Conservation (phyloP, 1,140 invertebrate genomes). For the Tribolium madens region DNA sequence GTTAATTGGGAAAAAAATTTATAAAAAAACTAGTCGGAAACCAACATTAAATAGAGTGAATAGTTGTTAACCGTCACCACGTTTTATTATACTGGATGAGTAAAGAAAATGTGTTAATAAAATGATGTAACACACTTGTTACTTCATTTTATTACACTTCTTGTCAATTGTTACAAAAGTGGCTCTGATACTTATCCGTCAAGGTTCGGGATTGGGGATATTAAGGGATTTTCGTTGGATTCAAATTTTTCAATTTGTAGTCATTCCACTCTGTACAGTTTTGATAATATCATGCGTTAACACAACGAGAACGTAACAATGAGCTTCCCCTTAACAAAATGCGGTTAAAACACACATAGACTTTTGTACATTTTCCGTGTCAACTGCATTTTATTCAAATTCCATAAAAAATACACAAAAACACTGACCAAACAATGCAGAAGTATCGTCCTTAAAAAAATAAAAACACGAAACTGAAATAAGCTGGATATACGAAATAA, state of each 20-base stretch:
- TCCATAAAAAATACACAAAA: slow-evolving; percentile 15
- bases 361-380: not conserved
- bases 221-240: not conserved
- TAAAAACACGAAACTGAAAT: slow-evolving; percentile 53
- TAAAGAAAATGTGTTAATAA: not conserved
- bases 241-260: not conserved
- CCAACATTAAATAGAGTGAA: not conserved
- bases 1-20: not conserved
- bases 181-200: slow-evolving; percentile 36
- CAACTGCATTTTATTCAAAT: slow-evolving; percentile 38
- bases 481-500: slow-evolving; percentile 37
- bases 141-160: not conserved
- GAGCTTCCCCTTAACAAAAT: slow-evolving; percentile 9
- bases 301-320: not conserved
- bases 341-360: slow-evolving; percentile 13
- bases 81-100: too few relatives aligned
- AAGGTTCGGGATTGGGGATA: slow-evolving; percentile 10
- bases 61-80: too few relatives aligned
- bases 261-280: not conserved
- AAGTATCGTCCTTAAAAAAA: slow-evolving; percentile 40
- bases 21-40: not conserved
- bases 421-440: slow-evolving; percentile 34
- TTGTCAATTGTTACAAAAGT: slow-evolving; percentile 13
- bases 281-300: not conserved
- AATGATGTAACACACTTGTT: not conserved